A percentile compares a stretch with the other conserved stretches of the same genome.
Conservation (phyloP, 2,888 invertebrate genomes). For the Tipula confusa region DNA sequence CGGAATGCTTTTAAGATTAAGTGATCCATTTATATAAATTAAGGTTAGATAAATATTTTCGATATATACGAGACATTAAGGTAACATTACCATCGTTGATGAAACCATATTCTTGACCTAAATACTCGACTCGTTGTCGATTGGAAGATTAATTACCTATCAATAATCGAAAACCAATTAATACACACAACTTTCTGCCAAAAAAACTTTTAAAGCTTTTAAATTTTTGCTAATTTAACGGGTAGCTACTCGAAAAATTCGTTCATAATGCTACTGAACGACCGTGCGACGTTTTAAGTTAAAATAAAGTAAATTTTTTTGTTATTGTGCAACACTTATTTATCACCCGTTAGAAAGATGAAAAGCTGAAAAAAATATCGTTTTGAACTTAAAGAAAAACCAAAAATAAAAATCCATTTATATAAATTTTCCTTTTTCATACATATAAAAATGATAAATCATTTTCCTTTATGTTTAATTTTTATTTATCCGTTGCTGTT, state of each 20-base stretch:
- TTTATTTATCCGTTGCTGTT: slow-evolving; percentile 8
- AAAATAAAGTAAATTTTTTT: not conserved
- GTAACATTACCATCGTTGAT: not conserved
- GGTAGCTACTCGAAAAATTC: not conserved
- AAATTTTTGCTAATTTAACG: not conserved
- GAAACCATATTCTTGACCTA: not conserved
- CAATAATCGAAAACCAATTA: not conserved
- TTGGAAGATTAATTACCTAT: not conserved
- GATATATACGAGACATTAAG: not conserved
- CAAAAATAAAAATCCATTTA: slow-evolving; percentile 14
- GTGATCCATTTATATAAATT: slow-evolving; percentile 12
- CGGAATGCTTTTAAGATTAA: slow-evolving; percentile 20
- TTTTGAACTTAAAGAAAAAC: not conserved
- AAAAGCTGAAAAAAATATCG: not conserved
- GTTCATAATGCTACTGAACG: not conserved
- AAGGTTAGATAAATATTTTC: not conserved
- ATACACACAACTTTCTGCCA: not conserved
- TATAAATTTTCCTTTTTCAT: not conserved
- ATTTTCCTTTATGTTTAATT: not conserved
- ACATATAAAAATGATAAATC: not conserved
- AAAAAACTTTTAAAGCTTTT: not conserved
- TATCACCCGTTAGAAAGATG: slow-evolving; percentile 4
- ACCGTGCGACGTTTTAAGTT: not conserved
- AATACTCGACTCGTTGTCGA: not conserved
- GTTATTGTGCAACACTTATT: not conserved